Evolutionary conservation across 2,113 vertebrate species (phyloP).

Genomic region (Charina bottae): DNA sequence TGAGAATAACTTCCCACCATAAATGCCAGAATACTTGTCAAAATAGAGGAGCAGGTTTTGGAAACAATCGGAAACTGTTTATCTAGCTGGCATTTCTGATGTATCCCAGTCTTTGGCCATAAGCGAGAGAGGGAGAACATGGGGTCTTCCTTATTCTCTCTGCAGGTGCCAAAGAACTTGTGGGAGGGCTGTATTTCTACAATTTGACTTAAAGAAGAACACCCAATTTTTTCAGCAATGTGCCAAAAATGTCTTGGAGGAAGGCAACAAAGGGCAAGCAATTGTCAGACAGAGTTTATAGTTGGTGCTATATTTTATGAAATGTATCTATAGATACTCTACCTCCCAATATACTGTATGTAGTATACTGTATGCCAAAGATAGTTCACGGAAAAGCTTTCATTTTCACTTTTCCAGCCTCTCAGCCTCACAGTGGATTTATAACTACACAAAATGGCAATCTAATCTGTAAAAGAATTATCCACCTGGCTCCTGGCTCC

Average conservation of each 20-base stretch:
- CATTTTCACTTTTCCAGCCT: constrained; percentile 67
- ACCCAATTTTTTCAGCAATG: neutral
- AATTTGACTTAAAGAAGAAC: neutral
- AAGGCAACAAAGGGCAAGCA: neutral
- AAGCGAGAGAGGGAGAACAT: neutral
- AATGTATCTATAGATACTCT: neutral
- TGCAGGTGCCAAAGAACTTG: neutral
- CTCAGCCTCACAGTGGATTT: constrained; percentile 59
- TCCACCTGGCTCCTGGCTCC: constrained; percentile 75
- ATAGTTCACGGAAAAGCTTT: neutral
- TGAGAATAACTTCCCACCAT: neutral
- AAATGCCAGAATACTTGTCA: neutral
- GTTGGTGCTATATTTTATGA: neutral
- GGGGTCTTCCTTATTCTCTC: neutral
- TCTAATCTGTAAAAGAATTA: constrained; percentile 83
- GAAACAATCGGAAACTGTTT: neutral
- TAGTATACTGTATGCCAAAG: neutral
- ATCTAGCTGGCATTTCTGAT: neutral
- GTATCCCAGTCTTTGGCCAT: neutral
- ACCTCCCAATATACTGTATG: neutral
- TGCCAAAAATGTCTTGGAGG: neutral
- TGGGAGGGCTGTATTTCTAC: neutral
- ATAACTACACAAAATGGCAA: constrained; percentile 81
- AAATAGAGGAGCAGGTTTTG: neutral
- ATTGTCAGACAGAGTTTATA: neutral